Conservation (phyloP, 2,113 vertebrate genomes). For the Bos indicus region DNA sequence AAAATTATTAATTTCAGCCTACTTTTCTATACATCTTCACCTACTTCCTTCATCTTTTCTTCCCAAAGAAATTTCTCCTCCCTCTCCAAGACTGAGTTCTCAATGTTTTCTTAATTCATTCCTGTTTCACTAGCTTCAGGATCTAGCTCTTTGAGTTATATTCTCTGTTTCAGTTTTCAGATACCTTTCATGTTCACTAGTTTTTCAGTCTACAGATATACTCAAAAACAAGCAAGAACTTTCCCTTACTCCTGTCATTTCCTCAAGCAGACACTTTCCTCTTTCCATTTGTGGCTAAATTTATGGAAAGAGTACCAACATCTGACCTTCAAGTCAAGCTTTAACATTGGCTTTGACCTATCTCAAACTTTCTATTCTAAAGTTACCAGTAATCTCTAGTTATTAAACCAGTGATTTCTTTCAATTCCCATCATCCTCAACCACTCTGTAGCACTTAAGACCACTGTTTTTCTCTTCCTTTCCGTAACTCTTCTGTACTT, state of each 20-base stretch:
- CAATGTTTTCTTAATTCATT: neutral
- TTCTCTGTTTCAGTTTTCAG: neutral
- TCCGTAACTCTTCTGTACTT: neutral
- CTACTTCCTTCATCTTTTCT: neutral
- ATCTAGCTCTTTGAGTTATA: neutral
- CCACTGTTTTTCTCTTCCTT: neutral
- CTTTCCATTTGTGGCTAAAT: neutral
- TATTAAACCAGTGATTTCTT: neutral
- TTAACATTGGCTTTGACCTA: neutral
- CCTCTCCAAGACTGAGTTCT: neutral
- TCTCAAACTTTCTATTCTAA: neutral
- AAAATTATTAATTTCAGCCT: neutral
- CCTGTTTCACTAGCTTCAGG: neutral
- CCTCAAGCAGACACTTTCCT: neutral
- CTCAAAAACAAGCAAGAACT: neutral
- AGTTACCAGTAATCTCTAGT: constrained; percentile 5
- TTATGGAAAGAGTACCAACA: neutral
- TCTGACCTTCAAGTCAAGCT: neutral
- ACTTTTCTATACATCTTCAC: neutral
- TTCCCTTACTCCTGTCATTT: neutral
- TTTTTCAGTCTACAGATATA: neutral
- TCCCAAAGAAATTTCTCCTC: neutral
- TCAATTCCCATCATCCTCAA: neutral
- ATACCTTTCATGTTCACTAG: neutral
- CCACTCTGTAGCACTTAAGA: neutral